Conservation (phyloP, 1,140 invertebrate species). For the Metopolophium dirhodum region DNA sequence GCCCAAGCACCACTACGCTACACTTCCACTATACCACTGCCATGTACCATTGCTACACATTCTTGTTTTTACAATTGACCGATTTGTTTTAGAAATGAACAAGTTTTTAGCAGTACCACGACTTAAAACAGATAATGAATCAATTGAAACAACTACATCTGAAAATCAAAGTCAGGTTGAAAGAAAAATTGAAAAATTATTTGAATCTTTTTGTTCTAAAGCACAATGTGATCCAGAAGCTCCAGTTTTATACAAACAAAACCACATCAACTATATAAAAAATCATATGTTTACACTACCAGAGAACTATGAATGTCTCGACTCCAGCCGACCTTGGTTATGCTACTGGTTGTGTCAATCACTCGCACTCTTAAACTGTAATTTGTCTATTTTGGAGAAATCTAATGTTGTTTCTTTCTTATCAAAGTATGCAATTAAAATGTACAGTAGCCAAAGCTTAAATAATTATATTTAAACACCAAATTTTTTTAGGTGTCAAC, state of each 20-base stretch:
- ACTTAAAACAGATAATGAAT: slow-evolving; percentile 38
- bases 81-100: slow-evolving; percentile 35
- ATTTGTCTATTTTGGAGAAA: slow-evolving; percentile 72
- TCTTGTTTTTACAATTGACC: background rate
- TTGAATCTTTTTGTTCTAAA: slow-evolving; percentile 68
- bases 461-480: slow-evolving; percentile 15
- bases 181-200: slow-evolving; percentile 70
- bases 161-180: slow-evolving; percentile 67
- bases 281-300: slow-evolving; percentile 74
- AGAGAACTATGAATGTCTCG: slow-evolving; percentile 78
- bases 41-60: background rate
- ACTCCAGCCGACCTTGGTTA: slow-evolving; percentile 94
- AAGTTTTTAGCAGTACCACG: slow-evolving; percentile 8
- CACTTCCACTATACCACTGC: too few relatives aligned
- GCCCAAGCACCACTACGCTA: too few relatives aligned
- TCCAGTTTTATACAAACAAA: slow-evolving; percentile 70
- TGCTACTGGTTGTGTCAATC: slow-evolving; percentile 95
- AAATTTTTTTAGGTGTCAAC: slow-evolving; percentile 72
- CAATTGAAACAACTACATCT: slow-evolving; percentile 41
- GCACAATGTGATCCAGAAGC: slow-evolving; percentile 66
- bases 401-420: slow-evolving; percentile 75
- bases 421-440: slow-evolving; percentile 62
- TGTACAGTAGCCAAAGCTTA: background rate
- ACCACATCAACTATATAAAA: slow-evolving; percentile 75
- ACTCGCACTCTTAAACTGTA: slow-evolving; percentile 79